Base-by-base conservation (phyloP, 1,140 invertebrate species). In the Ylistrum balloti region DNA sequence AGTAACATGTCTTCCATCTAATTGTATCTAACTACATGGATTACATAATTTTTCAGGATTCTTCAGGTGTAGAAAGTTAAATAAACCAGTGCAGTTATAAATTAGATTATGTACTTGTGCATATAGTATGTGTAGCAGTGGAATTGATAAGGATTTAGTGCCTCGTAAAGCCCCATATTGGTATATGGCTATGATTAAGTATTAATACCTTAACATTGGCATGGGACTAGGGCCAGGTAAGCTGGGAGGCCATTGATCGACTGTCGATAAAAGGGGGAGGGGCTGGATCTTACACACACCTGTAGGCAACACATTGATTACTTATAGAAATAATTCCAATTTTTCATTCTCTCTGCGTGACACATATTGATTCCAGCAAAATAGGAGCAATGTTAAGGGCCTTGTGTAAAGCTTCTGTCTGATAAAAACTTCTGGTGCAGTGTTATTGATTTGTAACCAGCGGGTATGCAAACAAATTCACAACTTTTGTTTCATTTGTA, bases 401-500 rank as follows among this genome's bases (percentile, higher is more conserved):
- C 56, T 74, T 74, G 56, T 38, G 56, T 74, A 17, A 74, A 74
- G 56, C 22, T 22, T n/a, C 56, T 28, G 56, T 74, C 11, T 74
- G 56, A 74, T 74, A 74, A 74, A 74, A 74, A 74, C 56, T 74
- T 74, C 56, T 74, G 56, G 56, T 74, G 56, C 56, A 74, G 22
- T 74, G 56, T 74, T 74, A 74, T 74, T 28, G 56, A 74, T 74
- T 74, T 9, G 41, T 74, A 28, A 74, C 56, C 56, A 74, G 56
- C 56, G 56, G 56, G 56, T 74, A 74, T 74, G 56, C 56, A 74
- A 74, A 74, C 56, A 74, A 74, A 74, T 74, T 74, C 56, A 74
- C 56, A 74, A 74, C 22, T 74, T 74, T 74, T 74, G 56, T 74
- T 74, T 74, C 56, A 74, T 74, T 56, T 74, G 56, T 74, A 74